These are phyloP conservation scores for Antheraea pernyi DNA, from an alignment of 1,140 invertebrate species.

Conservation along the genomic window DNA sequence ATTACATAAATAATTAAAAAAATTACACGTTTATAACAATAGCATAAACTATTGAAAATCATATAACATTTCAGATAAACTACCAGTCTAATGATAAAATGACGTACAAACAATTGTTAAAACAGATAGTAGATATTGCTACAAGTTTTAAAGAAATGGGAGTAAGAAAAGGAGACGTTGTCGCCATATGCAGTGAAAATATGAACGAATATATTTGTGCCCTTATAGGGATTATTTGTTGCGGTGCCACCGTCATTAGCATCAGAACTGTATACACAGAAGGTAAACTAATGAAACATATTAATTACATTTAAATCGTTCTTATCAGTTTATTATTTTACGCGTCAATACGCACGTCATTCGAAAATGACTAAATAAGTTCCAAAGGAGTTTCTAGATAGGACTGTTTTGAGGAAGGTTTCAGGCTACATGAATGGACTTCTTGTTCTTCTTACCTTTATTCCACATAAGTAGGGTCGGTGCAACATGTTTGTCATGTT, in stretches of 20 bases:
- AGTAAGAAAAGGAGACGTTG: conserved; percentile 26
- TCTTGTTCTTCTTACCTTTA: too few species aligned
- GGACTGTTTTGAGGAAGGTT: too few species aligned
- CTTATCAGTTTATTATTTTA: too few species aligned
- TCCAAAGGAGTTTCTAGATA: too few species aligned
- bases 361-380: too few species aligned
- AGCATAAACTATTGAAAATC: too few species aligned
- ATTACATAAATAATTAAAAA: too few species aligned
- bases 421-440: too few species aligned
- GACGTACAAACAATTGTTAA: conserved; percentile 24
- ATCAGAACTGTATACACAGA: conserved; percentile 17
- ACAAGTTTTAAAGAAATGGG: conserved; percentile 20
- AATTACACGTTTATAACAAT: too few species aligned
- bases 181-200: conserved; percentile 26
- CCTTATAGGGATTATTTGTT: conserved; percentile 18
- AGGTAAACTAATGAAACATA: conserved; percentile 8
- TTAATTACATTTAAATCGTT: too few species aligned
- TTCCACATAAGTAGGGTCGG: too few species aligned
- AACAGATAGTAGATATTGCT: conserved; percentile 27
- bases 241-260: conserved; percentile 20
- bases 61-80: conserved; percentile 9
- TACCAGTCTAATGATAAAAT: conserved; percentile 11
- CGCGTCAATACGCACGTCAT: not conserved
- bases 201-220: conserved; percentile 25
- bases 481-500: too few species aligned